Base-by-base conservation (phyloP, 2,888 invertebrate species). In the Altica lythri region DNA sequence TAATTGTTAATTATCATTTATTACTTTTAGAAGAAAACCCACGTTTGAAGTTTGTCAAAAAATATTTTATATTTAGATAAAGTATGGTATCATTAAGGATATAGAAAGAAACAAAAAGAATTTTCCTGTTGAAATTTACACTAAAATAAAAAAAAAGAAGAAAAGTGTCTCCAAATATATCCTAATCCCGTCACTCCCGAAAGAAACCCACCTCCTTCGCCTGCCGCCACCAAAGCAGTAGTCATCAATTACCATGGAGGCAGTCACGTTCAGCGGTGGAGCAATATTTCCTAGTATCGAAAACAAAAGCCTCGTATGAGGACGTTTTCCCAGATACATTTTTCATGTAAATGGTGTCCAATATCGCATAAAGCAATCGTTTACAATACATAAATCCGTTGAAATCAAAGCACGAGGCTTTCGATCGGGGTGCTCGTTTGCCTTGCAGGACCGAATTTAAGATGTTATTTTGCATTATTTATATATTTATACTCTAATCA, bases 311-410 rank as follows among this genome's bases (percentile, higher is more conserved):
- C 73, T 70, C 72, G 72, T 70, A 72, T 73, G 72, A 73, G 72
- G 75, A 73, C 75, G 75, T 72, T 74, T 72, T 73, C 72, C 73
- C 72, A 72, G 75, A 76, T 75, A 76, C 77, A 77, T 77, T 77
- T 77, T 77, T 77, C 77, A 77, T 77, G 77, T 77, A 77, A 77
- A 77, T 77, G 77, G 76, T 76, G 77, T 76, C 77, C 75, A 76
- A 76, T 77, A 77, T 77, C 76, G 76, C 76, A 77, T 77, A 77
- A 77, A 77, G 77, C 76, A 76, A 76, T 77, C 77, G 77, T 77
- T 77, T 77, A 77, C 77, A 77, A 77, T 75, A 77, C 76, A 77
- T 77, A 77, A 77, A 77, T 77, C 77, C 76, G 75, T 70, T 73
- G 75, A 75, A 76, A 77, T 77, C 77, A 75, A 75, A 76, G 74